A percentile compares a stretch with the other conserved stretches of the same genome.
phyloP scores from a whole-genome alignment of 2,113 vertebrate species.

The Synchiropus splendidus region DNA sequence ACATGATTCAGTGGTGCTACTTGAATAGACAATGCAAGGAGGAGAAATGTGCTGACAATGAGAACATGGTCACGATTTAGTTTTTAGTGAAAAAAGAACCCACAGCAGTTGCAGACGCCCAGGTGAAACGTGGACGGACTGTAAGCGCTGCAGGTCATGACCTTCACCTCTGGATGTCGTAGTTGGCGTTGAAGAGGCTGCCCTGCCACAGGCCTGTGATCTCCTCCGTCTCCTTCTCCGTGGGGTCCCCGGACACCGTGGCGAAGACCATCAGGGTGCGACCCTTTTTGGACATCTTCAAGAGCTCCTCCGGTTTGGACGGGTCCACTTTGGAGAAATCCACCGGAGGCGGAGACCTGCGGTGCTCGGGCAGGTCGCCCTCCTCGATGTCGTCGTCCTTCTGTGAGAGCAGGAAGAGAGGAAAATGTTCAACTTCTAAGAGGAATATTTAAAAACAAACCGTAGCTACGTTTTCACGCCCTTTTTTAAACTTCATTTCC shows the following conservation, averaged over 20 bases:
- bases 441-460: no score
- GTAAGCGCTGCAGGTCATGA: neutral
- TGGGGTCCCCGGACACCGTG: constrained; percentile 82
- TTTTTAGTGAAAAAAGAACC: no score
- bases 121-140: neutral
- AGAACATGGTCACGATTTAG: no score
- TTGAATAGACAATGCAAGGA: no score
- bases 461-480: no score
- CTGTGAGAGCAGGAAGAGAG: constrained; percentile 47
- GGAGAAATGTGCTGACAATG: no score
- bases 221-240: constrained; percentile 90
- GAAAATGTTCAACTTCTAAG: no score
- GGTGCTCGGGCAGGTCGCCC: constrained; percentile 91
- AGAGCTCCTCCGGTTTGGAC: constrained; percentile 83
- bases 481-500: no score
- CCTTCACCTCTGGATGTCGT: constrained; percentile 83
- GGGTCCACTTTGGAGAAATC: constrained; percentile 88
- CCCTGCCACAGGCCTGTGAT: constrained; percentile 93
- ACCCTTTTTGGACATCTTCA: constrained; percentile 91
- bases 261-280: constrained; percentile 95
- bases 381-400: constrained; percentile 96
- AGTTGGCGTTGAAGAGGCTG: constrained; percentile 96
- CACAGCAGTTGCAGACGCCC: no score
- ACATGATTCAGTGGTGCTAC: no score
- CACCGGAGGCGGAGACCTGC: constrained; percentile 76